These are phyloP conservation scores for Leistus spinibarbis DNA, from an alignment of 2,888 invertebrate species.

Conservation along the genomic window DNA sequence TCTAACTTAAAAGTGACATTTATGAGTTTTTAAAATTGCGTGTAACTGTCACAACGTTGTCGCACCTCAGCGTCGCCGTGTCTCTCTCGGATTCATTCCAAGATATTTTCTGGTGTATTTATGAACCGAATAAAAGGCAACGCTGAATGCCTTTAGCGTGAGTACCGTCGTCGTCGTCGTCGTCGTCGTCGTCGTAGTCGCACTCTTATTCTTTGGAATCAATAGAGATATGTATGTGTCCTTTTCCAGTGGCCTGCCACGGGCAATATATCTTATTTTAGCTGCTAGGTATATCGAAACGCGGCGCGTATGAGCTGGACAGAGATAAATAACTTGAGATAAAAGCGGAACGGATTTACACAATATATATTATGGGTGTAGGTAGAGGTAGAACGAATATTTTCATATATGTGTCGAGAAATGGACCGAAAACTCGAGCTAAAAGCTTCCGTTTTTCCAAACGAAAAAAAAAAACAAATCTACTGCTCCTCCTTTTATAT, in stretches of 20 bases:
- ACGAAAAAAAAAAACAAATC: neutral
- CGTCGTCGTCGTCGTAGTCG: too few species aligned
- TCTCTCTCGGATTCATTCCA: too few species aligned
- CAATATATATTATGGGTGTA: slow-evolving; percentile 29
- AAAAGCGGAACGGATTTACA: slow-evolving; percentile 34
- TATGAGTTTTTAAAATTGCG: slow-evolving; percentile 31
- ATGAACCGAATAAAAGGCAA: too few species aligned
- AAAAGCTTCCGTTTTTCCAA: slow-evolving; percentile 24
- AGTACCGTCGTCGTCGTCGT: too few species aligned
- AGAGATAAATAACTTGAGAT: slow-evolving; percentile 36
- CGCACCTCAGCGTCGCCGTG: too few species aligned
- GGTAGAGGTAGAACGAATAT: slow-evolving; percentile 24
- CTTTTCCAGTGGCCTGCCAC: neutral
- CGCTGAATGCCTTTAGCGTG: too few species aligned
- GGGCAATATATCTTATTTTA: neutral
- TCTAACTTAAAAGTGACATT: slow-evolving; percentile 34
- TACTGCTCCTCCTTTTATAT: neutral
- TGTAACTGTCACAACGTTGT: too few species aligned
- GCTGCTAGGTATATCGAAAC: neutral
- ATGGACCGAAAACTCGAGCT: slow-evolving; percentile 29
- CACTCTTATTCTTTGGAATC: neutral
- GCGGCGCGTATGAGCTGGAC: slow-evolving; percentile 1
- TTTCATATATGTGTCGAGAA: slow-evolving; percentile 31
- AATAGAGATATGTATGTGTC: neutral
- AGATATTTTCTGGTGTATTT: too few species aligned